Evolutionary conservation across 2,113 vertebrate genomes (phyloP), one percentile per base, ranked within the genome.

Genomic region (Rhinopomastus cyanomelas): DNA sequence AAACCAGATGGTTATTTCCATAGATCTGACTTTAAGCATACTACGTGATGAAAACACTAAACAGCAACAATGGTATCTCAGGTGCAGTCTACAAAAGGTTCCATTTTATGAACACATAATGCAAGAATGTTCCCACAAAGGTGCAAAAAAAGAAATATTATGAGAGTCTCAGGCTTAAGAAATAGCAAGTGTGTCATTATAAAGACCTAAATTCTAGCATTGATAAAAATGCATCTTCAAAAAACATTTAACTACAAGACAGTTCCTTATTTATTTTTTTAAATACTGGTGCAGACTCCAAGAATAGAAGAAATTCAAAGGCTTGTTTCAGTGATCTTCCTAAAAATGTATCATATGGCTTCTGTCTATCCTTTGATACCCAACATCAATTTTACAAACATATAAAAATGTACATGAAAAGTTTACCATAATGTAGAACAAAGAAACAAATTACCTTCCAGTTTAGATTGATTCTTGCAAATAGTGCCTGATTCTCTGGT

Each of bases 381-480:
- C 46, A 68, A 51, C 25, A 68, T n/a, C 2, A 20, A 32, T 61
- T 72, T 44, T 26, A 5, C 60, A 72, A 72, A 55, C 6, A 7
- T 42, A 4, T 65, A 22, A 34, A 25, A 27, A 53, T 91, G 49
- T 81, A n/a, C 20, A 49, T 4, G 4, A 61, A 83, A 39, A 4
- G 18, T 36, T 59, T 4, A 2, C 6, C 17, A 32, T 37, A 3
- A 16, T 34, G n/a, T 6, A 72, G 16, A 64, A 29, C 18, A 88
- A 77, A 69, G 6, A 57, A 66, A 55, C 21, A 52, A 2, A 16
- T 7, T 68, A 3, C 23, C 21, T 81, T 77, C 18, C 13, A n/a
- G 15, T 42, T 75, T 51, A 11, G 25, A 46, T 9, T 0, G 0
- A n/a, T 16, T 69, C 23, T 11, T 29, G 3, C 26, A 3, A 18